Base-by-base conservation (phyloP, 2,113 vertebrate genomes). In the Aegypius monachus region DNA sequence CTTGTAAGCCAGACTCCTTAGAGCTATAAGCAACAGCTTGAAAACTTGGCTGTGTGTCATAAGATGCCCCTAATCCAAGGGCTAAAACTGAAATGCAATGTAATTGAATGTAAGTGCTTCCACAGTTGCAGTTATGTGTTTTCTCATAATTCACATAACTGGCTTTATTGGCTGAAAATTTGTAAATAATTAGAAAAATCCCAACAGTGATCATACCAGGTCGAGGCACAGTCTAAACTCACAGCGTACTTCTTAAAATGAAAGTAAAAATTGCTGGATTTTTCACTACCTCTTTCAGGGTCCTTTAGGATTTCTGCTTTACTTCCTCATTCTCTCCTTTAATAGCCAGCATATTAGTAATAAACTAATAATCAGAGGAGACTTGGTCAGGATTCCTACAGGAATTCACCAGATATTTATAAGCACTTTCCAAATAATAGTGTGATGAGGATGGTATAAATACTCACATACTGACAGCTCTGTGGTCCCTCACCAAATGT, bases 61-160 rank as follows among this genome's bases (percentile, higher is more conserved):
- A 74, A 97, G 74, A 78, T 85, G 77, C 79, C 74, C 90, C 65
- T 94, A 96, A 97, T 97, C 79, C 86, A 14, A 75, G 63, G 81
- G 62, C 77, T 94, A 42, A 86, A 86, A 10, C 42, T 86, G 93
- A 93, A 90, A 80, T 43, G 68, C 36, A 16, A 8, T 10, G 13
- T 86, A 96, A 97, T 87, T 96, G 91, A 75, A 73, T 87, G 73
- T 10, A 81, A 86, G 45, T 65, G 86, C 42, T 90, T 83, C 43
- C 82, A 45, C 38, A 20, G 70, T 73, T 81, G 55, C 74, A 55
- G 27, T 78, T 92, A 56, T 10, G 52, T 80, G 67, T 71, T 73
- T 65, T 48, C 88, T 90, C 65, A 38, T 84, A 36, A 8, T 38
- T 79, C 72, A 27, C 77, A 55, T 40, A 18, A 43, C 58, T 47